Evolutionary conservation across 2,113 vertebrate genomes (phyloP).

Genomic region (Neolamprologus hecqui): DNA sequence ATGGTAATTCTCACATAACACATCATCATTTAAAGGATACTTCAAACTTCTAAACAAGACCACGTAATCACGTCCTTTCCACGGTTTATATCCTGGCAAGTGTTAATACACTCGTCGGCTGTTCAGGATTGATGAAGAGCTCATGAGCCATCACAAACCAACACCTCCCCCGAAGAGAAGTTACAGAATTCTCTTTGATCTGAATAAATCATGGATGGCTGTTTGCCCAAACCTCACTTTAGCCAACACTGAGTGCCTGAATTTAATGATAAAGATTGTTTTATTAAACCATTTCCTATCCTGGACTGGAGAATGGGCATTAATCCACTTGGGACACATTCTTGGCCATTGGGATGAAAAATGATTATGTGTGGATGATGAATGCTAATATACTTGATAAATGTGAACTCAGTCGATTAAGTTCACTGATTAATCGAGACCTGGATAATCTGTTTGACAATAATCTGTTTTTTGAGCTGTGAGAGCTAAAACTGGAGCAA

Average conservation of each 20-base stretch:
- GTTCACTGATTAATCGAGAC: neutral
- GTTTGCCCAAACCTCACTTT: neutral
- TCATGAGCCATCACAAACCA: neutral
- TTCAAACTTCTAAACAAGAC: slow-evolving; percentile 22
- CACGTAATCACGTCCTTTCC: slow-evolving; percentile 26
- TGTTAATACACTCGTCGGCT: neutral
- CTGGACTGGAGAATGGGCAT: neutral
- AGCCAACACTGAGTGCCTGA: neutral
- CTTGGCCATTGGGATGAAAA: neutral
- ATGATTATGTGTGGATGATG: neutral
- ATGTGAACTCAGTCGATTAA: neutral
- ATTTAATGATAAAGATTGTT: slow-evolving; percentile 2
- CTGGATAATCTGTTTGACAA: neutral
- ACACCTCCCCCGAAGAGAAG: neutral
- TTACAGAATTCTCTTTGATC: slow-evolving; percentile 7
- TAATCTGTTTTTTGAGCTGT: neutral
- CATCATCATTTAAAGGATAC: slow-evolving; percentile 6
- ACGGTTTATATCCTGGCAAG: neutral
- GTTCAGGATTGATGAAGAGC: neutral
- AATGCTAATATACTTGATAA: neutral
- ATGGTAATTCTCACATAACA: neutral
- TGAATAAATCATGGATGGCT: neutral
- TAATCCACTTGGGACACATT: neutral
- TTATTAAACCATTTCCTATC: neutral
- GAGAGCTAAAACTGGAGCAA: neutral